phyloP scores from a whole-genome alignment of 2,888 invertebrate species.

The Mayetiola destructor region DNA sequence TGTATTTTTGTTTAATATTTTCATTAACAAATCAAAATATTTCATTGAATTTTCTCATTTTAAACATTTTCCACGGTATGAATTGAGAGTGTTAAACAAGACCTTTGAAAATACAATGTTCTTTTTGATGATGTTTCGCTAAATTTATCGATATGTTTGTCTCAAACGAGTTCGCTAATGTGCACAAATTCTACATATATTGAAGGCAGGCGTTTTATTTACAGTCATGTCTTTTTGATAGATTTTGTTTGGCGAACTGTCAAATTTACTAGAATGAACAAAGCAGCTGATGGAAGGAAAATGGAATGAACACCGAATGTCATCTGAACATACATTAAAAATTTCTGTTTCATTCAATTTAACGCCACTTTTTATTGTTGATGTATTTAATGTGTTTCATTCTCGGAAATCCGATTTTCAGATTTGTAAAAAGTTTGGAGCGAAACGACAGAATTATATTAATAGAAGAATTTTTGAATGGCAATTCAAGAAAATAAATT shows the following conservation, averaged over 20 bases:
- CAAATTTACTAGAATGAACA: background rate
- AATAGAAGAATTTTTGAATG: too few species aligned
- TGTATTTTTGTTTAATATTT: background rate
- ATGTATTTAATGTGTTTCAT: too few species aligned
- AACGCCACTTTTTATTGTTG: too few species aligned
- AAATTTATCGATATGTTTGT: background rate
- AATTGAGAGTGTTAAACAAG: background rate
- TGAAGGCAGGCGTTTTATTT: slow-evolving; percentile 8
- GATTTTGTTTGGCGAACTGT: slow-evolving; percentile 5
- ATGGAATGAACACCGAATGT: background rate
- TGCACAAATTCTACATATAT: background rate
- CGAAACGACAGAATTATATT: too few species aligned
- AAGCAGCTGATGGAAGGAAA: too few species aligned
- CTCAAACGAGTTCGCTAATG: too few species aligned
- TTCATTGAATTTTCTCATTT: background rate
- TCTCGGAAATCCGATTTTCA: too few species aligned
- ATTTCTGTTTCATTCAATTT: too few species aligned
- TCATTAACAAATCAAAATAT: background rate
- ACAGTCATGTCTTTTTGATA: background rate
- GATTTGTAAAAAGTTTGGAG: too few species aligned
- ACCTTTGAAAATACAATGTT: background rate
- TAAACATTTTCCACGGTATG: background rate
- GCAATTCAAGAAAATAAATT: too few species aligned
- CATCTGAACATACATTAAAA: too few species aligned
- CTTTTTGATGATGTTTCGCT: too few species aligned